phyloP scores from a whole-genome alignment of 2,113 vertebrate species.

The Caloenas nicobarica region DNA sequence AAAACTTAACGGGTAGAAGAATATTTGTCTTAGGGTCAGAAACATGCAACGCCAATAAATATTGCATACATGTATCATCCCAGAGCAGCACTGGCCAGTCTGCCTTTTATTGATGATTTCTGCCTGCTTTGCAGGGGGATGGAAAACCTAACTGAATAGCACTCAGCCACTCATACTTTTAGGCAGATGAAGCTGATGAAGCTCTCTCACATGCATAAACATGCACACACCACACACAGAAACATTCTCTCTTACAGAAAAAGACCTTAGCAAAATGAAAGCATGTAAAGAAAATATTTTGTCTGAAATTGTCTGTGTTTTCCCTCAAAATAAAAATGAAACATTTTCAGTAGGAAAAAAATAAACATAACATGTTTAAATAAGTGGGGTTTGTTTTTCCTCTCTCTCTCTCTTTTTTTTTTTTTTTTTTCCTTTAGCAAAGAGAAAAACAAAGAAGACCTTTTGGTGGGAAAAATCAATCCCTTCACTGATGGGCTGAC shows the following conservation, averaged over 20 bases:
- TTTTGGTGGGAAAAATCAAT: conserved; percentile 57
- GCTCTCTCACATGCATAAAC: not conserved
- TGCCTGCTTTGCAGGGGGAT: not conserved
- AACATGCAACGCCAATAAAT: not conserved
- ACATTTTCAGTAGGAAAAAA: not conserved
- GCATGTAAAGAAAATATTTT: not conserved
- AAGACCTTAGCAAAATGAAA: not conserved
- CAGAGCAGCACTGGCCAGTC: not conserved
- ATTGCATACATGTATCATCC: not conserved
- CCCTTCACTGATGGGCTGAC: conserved; percentile 35
- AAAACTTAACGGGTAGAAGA: not conserved
- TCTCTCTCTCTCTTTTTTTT: not conserved
- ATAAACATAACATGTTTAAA: not conserved
- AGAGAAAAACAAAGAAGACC: conserved; percentile 49
- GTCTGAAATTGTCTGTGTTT: not conserved
- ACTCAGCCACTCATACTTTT: not conserved
- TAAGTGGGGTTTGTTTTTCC: not conserved
- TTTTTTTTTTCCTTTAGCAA: not conserved
- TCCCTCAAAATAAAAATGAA: not conserved
- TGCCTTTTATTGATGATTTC: not conserved
- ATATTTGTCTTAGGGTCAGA: not conserved
- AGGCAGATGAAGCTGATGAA: not conserved
- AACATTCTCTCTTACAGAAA: not conserved
- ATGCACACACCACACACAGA: not conserved
- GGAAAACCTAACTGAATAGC: not conserved